A percentile compares a stretch with the other conserved stretches of the same genome.
Evolutionary conservation across 1,140 invertebrate genomes (phyloP).

Genomic region (Drosophila parvula): DNA sequence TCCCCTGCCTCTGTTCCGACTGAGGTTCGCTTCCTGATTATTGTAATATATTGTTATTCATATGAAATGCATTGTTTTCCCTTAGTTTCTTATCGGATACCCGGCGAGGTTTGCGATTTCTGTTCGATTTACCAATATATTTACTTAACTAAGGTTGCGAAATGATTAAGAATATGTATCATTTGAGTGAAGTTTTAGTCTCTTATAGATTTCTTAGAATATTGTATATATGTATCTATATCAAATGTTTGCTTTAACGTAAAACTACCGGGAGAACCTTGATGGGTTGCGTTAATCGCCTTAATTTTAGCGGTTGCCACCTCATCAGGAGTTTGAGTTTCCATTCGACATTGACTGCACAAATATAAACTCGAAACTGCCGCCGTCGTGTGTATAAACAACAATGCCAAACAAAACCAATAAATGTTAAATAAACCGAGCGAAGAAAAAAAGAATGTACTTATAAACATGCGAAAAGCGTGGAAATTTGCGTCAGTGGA

Average conservation of each 20-base stretch:
- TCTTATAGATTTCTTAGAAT: too few species aligned
- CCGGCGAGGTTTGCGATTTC: neutral
- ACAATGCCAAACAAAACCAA: constrained; percentile 71
- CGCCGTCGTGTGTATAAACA: constrained; percentile 55
- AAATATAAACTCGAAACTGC: constrained; percentile 47
- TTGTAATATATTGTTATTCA: constrained; percentile 65
- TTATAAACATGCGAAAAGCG: constrained; percentile 35
- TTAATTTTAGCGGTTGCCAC: constrained; percentile 24
- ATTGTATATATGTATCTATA: neutral
- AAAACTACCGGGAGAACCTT: neutral
- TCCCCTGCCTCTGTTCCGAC: constrained; percentile 41
- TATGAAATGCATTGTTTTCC: constrained; percentile 38
- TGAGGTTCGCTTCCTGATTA: constrained; percentile 70
- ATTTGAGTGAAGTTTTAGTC: neutral
- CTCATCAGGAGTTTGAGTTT: constrained; percentile 24
- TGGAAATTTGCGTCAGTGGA: constrained; percentile 70
- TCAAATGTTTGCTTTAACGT: neutral
- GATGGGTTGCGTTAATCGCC: neutral
- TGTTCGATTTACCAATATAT: constrained; percentile 6
- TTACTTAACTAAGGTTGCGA: neutral
- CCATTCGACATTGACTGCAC: constrained; percentile 45
- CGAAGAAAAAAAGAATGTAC: constrained; percentile 21
- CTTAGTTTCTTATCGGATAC: constrained; percentile 20
- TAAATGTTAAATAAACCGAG: constrained; percentile 70
- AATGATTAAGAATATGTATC: neutral